Evolutionary conservation across 2,888 invertebrate species (phyloP), one percentile per base, ranked within the genome.

Genomic region (Stratiomys singularior): DNA sequence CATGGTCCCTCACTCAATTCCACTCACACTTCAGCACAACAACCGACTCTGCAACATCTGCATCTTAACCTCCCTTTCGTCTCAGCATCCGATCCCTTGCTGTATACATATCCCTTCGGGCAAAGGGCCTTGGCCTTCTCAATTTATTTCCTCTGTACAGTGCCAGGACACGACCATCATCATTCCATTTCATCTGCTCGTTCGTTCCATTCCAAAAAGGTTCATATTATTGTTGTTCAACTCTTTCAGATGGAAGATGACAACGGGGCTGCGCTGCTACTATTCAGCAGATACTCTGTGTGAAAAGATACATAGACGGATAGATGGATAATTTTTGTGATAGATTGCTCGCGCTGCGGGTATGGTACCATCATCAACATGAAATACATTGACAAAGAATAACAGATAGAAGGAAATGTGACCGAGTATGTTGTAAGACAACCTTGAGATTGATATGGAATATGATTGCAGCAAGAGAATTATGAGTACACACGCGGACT

Each of bases 41-140:
- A 13, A 21, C 60, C 25, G 37, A 37, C 3, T 37, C 37, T 37
- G 37, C 37, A 37, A 9, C 37, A 37, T 37, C 37, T 37, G 3
- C 37, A 5, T 37, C 37, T 9, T 9, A 37, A 5, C 37, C 5
- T 37, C 37, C 5, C 9, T 37, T 9, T 37, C 37, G 37, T 37
- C 37, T 3, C 37, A 37, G 37, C 37, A 37, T 37, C 37, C 37
- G 5, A 37, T 37, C 37, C 5, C 3, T 9, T 9, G 9, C 9
- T 37, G 37, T 37, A 9, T 9, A 37, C 21, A 4, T 44, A 67
- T 44, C 67, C 15, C 74, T 37, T 30, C 9, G 58, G 74, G 60
- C 58, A 74, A 58, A 74, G 60, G 60, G 74, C 74, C 74, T 74
- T 74, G 74, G 74, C 74, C 74, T 74, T 74, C 58, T 60, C 58